These are phyloP conservation scores for Burhinus bistriatus DNA, from an alignment of 2,113 vertebrate genomes.

Conservation along the genomic window DNA sequence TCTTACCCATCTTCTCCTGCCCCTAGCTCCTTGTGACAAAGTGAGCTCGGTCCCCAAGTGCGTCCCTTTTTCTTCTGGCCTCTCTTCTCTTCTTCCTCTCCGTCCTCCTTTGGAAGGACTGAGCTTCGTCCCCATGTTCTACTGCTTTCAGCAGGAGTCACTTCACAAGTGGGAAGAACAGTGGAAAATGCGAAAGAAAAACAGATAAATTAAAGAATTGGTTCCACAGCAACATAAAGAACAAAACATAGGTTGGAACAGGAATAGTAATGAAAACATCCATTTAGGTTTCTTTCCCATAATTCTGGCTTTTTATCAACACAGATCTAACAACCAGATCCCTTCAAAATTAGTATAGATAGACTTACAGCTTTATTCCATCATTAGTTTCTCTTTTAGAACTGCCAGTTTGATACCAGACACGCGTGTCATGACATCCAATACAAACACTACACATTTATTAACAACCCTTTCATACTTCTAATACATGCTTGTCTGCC, in stretches of 20 bases:
- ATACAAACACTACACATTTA: not conserved
- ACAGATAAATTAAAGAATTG: not conserved
- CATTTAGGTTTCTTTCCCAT: not conserved
- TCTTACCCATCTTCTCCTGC: conserved; percentile 87
- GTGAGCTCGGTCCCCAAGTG: conserved; percentile 78
- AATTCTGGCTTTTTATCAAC: not conserved
- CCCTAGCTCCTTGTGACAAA: conserved; percentile 78
- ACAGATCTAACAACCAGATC: not conserved
- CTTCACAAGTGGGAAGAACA: conserved; percentile 62
- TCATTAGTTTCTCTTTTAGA: not conserved
- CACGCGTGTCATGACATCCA: not conserved
- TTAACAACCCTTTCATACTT: not conserved
- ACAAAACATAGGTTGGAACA: not conserved
- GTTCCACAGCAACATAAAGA: not conserved
- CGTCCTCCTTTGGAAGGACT: conserved; percentile 81
- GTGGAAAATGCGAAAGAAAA: not conserved
- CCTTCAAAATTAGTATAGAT: not conserved
- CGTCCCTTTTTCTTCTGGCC: conserved; percentile 89
- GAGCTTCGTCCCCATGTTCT: conserved; percentile 83
- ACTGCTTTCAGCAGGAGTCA: conserved; percentile 86
- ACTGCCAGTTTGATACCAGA: not conserved
- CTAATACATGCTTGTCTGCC: not conserved
- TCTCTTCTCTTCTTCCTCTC: conserved; percentile 87
- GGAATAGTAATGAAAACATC: not conserved
- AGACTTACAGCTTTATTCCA: not conserved